phyloP scores from a whole-genome alignment of 2,113 vertebrate species.

The Notechis scutatus region DNA sequence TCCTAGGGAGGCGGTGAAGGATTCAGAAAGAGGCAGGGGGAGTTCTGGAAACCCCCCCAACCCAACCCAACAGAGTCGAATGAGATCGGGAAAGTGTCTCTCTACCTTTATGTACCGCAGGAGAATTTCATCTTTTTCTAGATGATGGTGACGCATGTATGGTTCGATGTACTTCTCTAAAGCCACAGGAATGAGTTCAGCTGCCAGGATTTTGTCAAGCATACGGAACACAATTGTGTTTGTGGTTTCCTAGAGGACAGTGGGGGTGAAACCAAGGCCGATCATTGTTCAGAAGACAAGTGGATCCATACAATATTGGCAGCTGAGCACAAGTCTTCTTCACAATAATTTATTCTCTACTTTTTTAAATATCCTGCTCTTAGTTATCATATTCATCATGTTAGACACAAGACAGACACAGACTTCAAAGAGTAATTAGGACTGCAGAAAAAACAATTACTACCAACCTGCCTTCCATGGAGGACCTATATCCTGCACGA shows the following conservation, averaged over 20 bases:
- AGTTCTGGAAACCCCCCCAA: not conserved
- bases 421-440: no score
- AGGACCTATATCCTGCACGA: no score
- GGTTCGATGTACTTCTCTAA: slow-evolving; percentile 81
- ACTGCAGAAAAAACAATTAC: no score
- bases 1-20: slow-evolving; percentile 72
- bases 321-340: not conserved
- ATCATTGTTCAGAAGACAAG: not conserved
- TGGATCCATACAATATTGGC: not conserved
- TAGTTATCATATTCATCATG: no score
- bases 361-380: not conserved
- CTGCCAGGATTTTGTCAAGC: slow-evolving; percentile 90
- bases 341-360: not conserved
- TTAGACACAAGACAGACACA: no score
- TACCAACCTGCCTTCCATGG: no score
- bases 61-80: not conserved
- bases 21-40: fast-evolving
- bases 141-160: slow-evolving; percentile 79
- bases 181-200: slow-evolving; percentile 82
- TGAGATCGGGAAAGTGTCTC: not conserved
- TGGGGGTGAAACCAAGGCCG: not conserved
- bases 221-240: slow-evolving; percentile 87
- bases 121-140: slow-evolving; percentile 85
- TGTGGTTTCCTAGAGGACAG: slow-evolving; percentile 74
- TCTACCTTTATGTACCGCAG: slow-evolving; percentile 90